A percentile compares a stretch with the other conserved stretches of the same genome.
Evolutionary conservation across 1,140 invertebrate species (phyloP).

Genomic region (Hestina assimilis): DNA sequence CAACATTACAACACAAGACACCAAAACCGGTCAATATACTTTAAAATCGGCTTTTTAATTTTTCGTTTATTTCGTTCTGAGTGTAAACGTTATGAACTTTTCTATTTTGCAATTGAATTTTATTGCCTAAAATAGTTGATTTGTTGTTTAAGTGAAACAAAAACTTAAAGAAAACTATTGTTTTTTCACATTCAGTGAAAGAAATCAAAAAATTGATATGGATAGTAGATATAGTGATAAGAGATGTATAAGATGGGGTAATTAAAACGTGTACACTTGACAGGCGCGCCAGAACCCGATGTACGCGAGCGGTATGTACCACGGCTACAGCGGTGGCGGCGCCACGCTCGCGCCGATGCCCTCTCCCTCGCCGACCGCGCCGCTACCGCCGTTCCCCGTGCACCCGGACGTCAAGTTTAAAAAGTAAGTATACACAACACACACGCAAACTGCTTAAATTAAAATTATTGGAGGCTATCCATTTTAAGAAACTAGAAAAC

Average conservation of each 20-base stretch:
- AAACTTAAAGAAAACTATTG: too few relatives aligned
- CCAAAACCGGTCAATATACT: too few relatives aligned
- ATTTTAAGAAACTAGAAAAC: background rate
- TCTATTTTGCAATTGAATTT: too few relatives aligned
- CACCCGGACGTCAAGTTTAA: slow-evolving; percentile 95
- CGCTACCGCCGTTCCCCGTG: slow-evolving; percentile 81
- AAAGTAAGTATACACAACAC: slow-evolving; percentile 65
- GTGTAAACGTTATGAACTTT: too few relatives aligned
- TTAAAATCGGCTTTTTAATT: too few relatives aligned
- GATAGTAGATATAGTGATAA: too few relatives aligned
- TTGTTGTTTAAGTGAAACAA: too few relatives aligned
- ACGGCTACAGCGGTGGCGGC: slow-evolving; percentile 61
- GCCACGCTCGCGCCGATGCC: slow-evolving; percentile 65
- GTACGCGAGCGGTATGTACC: slow-evolving; percentile 73
- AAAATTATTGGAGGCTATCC: background rate
- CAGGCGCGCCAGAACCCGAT: slow-evolving; percentile 69
- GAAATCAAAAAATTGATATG: too few relatives aligned
- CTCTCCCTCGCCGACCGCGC: slow-evolving; percentile 61
- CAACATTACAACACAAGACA: too few relatives aligned
- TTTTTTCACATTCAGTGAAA: too few relatives aligned
- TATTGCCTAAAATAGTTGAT: too few relatives aligned
- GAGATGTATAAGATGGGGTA: slow-evolving; percentile 5
- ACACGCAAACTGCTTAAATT: background rate
- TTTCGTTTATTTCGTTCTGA: too few relatives aligned
- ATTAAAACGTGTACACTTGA: slow-evolving; percentile 29